Evolutionary conservation across 2,888 invertebrate genomes (phyloP).

Genomic region (Villa cingulata): DNA sequence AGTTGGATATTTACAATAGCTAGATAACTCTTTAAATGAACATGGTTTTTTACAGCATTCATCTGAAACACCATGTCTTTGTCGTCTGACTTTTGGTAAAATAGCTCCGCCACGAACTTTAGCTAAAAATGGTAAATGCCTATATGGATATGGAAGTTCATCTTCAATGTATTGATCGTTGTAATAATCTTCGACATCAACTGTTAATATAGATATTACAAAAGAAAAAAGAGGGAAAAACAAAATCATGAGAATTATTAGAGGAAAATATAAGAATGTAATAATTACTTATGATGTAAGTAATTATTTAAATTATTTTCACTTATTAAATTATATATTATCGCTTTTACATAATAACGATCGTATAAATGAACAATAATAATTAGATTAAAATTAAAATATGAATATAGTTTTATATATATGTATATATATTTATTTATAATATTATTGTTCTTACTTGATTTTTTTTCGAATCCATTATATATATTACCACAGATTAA

Average conservation of each 20-base stretch:
- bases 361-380: no score
- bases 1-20: slow-evolving; percentile 5
- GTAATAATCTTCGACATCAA: slow-evolving; percentile 3
- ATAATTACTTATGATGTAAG: no score
- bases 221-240: neutral
- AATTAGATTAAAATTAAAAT: no score
- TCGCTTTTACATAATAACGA: no score
- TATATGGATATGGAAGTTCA: slow-evolving; percentile 1
- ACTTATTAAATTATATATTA: no score
- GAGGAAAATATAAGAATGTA: no score
- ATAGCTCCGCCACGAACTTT: slow-evolving; percentile 4
- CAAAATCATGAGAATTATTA: neutral
- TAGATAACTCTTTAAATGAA: slow-evolving; percentile 1
- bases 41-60: slow-evolving; percentile 10
- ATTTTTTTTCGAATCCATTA: slow-evolving; percentile 5
- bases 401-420: no score
- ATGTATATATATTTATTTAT: no score
- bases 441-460: slow-evolving; percentile 1
- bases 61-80: slow-evolving; percentile 5
- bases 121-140: slow-evolving; percentile 2
- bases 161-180: slow-evolving; percentile 4
- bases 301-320: no score
- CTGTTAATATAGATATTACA: neutral
- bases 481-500: slow-evolving; percentile 6
- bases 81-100: slow-evolving; percentile 5